These are phyloP conservation scores for Hyppa rectilinea DNA, from an alignment of 2,888 invertebrate species.

Conservation along the genomic window DNA sequence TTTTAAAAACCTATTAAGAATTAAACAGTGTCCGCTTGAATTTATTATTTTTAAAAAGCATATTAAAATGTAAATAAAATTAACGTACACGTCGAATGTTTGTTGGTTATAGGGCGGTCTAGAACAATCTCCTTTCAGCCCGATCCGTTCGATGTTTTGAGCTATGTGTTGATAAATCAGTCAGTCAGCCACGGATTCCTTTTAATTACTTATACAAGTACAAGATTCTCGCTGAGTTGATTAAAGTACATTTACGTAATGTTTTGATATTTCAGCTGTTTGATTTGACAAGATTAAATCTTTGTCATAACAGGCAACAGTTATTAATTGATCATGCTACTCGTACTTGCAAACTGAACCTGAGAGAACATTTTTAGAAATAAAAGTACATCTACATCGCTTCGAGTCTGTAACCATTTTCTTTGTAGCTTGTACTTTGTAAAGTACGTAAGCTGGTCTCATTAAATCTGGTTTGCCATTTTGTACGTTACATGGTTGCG, in stretches of 20 bases:
- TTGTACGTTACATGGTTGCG: conserved; percentile 37
- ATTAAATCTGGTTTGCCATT: conserved; percentile 59
- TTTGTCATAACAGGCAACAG: not conserved
- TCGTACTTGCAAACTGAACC: not conserved
- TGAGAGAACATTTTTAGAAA: conserved; percentile 15
- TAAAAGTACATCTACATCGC: conserved; percentile 11
- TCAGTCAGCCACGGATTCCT: too few species aligned
- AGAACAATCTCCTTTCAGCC: too few species aligned
- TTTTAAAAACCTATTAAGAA: too few species aligned
- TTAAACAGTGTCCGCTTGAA: too few species aligned
- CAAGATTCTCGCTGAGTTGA: not conserved
- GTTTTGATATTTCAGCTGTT: conserved; percentile 1
- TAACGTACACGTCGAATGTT: too few species aligned
- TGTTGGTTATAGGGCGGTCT: too few species aligned
- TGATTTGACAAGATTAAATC: not conserved
- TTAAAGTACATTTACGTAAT: not conserved
- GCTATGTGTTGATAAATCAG: too few species aligned
- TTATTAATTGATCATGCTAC: not conserved
- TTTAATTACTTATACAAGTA: too few species aligned
- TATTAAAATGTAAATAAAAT: too few species aligned
- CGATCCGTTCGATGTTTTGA: too few species aligned
- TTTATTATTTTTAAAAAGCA: too few species aligned
- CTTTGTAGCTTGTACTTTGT: conserved; percentile 37
- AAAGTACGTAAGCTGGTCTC: conserved; percentile 42
- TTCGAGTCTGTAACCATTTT: conserved; percentile 19